Evolutionary conservation across 92 coral and sea anemone species (phyloP), one percentile per base, ranked within the genome.

Genomic region (Parazoanthus swiftii): DNA sequence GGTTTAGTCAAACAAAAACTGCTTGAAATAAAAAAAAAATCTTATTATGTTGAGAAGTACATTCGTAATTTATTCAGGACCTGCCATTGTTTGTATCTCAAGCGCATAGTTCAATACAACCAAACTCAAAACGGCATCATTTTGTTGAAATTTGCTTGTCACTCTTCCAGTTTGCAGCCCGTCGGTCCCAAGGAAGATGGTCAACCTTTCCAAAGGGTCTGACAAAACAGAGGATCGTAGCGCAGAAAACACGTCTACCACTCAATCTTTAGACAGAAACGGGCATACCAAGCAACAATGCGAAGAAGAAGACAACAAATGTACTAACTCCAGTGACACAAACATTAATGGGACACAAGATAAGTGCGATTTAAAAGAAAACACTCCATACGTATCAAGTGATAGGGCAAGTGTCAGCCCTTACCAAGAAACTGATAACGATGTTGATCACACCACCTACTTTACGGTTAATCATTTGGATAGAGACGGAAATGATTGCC

Each of bases 41-140:
- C 39, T 70, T 6, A 29, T 29, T 72, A 25, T 44, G 46, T 1
- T 7, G 73, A 46, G 18, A 16, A 81, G 48, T 35, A 25, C 58
- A 13, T 15, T 29, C 46, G 36, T 84, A 84, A 84, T 71, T 71
- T 84, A 84, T 84, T 44, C 87, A 71, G 66, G 79, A 84, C 87
- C 87, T 84, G 87, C 11, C 16, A 71, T 13, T 84, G 87, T 71
- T 84, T 84, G 50, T 25, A 68, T 44, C n/a, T 9, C 6, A 6
- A 44, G 54, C 29, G 80, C 46, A 18, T 74, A 74, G 14, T 21
- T 11, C 16, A 6, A 8, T 6, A 84, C 20, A 72, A 48, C 68
- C 66, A 71, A 33, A 75, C 87, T 70, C 39, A 72, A 70, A 72
- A 84, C 79, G 71, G 36, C 58, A 84, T 84, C 77, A 48, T 70